A percentile compares a stretch with the other conserved stretches of the same genome.
These are phyloP conservation scores for Cyanoramphus novaezelandiae DNA, from an alignment of 2,113 vertebrate species.

Conservation along the genomic window DNA sequence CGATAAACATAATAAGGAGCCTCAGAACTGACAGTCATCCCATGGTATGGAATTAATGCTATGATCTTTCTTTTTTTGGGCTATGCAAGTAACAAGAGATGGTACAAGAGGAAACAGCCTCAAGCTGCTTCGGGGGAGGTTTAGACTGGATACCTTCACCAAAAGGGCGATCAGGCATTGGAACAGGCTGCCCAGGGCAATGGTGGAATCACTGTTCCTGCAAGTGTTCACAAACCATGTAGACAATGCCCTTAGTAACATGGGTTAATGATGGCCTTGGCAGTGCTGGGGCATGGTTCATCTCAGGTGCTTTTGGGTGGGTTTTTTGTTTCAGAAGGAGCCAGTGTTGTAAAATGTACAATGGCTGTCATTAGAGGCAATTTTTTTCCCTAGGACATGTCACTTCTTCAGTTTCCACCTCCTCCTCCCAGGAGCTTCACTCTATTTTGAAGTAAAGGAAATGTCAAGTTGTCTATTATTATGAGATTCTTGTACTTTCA, in stretches of 20 bases:
- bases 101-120: background rate
- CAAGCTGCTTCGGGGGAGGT: background rate
- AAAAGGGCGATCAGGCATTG: background rate
- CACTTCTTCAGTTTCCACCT: background rate
- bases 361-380: background rate
- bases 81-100: background rate
- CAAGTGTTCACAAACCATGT: background rate
- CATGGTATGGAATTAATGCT: background rate
- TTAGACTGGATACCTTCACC: background rate
- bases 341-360: background rate
- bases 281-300: background rate
- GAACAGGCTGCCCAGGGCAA: background rate
- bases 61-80: background rate
- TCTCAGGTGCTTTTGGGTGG: background rate
- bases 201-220: background rate
- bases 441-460: background rate
- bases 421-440: background rate
- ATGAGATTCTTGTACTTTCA: background rate
- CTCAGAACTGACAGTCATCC: background rate
- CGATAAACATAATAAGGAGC: background rate
- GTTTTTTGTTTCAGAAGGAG: background rate
- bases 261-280: background rate
- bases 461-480: background rate
- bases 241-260: background rate
- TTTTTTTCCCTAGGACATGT: accelerated